Evolutionary conservation across 1,140 invertebrate genomes (phyloP).

Genomic region (Reticulitermes speratus): DNA sequence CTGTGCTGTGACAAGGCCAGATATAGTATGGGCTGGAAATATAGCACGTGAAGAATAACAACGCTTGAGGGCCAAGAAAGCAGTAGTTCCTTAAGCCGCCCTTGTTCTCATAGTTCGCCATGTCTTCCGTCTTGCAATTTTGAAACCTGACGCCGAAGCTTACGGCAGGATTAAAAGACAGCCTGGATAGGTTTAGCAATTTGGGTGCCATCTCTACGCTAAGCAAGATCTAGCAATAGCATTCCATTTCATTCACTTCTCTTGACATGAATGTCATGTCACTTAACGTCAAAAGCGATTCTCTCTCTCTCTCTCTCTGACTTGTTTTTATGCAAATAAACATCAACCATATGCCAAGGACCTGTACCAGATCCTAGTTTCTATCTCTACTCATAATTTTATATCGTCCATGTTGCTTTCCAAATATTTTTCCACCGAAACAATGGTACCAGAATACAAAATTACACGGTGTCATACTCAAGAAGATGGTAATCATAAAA

Average conservation of each 20-base stretch:
- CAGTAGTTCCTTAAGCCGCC: not conserved
- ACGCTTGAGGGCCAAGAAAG: too few species aligned
- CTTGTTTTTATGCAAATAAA: not conserved
- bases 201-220: constrained; percentile 13
- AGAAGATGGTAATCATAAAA: too few species aligned
- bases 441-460: too few species aligned
- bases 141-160: not conserved
- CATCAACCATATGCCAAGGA: not conserved
- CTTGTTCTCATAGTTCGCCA: not conserved
- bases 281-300: not conserved
- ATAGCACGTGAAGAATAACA: too few species aligned
- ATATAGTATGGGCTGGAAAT: too few species aligned
- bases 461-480: too few species aligned
- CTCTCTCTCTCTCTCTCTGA: not conserved
- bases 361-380: too few species aligned
- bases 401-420: too few species aligned
- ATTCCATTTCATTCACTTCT: not conserved
- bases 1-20: too few species aligned
- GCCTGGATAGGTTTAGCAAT: not conserved
- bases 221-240: not conserved
- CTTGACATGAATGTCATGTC: constrained; percentile 15
- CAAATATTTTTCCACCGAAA: too few species aligned
- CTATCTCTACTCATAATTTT: too few species aligned
- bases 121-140: not conserved
- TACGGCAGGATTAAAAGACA: not conserved